A percentile compares a stretch with the other conserved stretches of the same genome.
These are phyloP conservation scores for Neria commutata DNA, from an alignment of 2,888 invertebrate genomes.

Conservation along the genomic window DNA sequence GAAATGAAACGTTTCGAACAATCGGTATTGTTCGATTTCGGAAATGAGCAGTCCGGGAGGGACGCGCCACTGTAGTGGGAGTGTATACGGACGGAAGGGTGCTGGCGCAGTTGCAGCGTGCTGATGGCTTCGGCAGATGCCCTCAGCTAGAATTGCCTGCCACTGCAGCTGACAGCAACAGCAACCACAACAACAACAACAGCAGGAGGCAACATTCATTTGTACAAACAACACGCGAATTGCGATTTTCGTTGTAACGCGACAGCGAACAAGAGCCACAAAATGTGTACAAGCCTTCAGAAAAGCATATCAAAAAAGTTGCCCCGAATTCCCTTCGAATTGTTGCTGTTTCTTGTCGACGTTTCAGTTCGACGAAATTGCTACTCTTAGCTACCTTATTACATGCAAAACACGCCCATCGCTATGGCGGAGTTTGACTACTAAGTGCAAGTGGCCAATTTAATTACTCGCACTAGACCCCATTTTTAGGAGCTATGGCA, in stretches of 20 bases:
- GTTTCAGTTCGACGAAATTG: too few relatives aligned
- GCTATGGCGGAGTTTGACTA: too few relatives aligned
- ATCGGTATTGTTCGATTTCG: slow-evolving; percentile 10
- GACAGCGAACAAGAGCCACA: background rate
- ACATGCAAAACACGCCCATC: too few relatives aligned
- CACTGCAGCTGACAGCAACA: slow-evolving; percentile 9
- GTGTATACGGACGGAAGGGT: too few relatives aligned
- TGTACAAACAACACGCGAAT: slow-evolving; percentile 15
- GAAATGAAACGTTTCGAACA: slow-evolving; percentile 8
- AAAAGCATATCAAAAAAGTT: too few relatives aligned
- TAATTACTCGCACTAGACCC: too few relatives aligned
- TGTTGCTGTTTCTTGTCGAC: too few relatives aligned
- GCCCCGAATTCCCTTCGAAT: too few relatives aligned
- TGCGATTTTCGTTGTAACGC: slow-evolving; percentile 10
- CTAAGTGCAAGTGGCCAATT: too few relatives aligned
- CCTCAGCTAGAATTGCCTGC: slow-evolving; percentile 1
- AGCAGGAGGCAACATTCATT: slow-evolving; percentile 25
- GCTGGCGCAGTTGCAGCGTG: background rate
- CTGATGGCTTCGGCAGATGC: slow-evolving; percentile 25
- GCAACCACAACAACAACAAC: slow-evolving; percentile 16
- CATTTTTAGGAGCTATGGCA: too few relatives aligned
- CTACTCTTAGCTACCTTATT: too few relatives aligned
- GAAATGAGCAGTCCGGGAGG: background rate
- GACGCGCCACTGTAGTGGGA: slow-evolving; percentile 3
- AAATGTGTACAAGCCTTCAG: too few relatives aligned